phyloP scores from a whole-genome alignment of 2,113 vertebrate genomes.

The Rhinolophus sinicus region DNA sequence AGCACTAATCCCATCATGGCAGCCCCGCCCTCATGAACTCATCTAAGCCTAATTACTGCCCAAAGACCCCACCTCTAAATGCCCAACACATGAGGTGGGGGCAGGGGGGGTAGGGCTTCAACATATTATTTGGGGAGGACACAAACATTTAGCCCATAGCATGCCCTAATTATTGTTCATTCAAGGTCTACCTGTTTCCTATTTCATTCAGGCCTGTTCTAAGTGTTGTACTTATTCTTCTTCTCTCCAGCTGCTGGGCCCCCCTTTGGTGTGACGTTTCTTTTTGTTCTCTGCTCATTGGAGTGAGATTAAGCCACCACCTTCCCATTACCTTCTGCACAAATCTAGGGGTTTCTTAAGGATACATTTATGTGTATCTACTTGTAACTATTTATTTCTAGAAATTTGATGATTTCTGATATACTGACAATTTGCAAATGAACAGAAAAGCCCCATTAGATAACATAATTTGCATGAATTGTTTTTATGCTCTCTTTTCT shows the following conservation, averaged over 20 bases:
- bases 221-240: background rate
- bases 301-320: background rate
- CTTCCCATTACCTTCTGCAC: background rate
- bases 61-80: background rate
- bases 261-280: background rate
- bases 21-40: background rate
- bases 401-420: background rate
- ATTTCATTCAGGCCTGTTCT: background rate
- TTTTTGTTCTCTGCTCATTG: background rate
- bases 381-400: background rate
- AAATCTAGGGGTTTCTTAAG: background rate
- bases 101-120: background rate
- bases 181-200: background rate
- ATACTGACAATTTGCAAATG: background rate
- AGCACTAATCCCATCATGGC: background rate
- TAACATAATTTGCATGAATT: background rate
- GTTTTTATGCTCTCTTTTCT: background rate
- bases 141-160: background rate
- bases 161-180: background rate
- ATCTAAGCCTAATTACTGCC: background rate
- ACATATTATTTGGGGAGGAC: background rate
- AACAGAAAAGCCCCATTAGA: background rate
- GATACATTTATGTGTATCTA: background rate
- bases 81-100: background rate
- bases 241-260: background rate